Evolutionary conservation across 2,113 vertebrate species (phyloP), one percentile per base, ranked within the genome.

Genomic region (Ancistrus triradiatus): DNA sequence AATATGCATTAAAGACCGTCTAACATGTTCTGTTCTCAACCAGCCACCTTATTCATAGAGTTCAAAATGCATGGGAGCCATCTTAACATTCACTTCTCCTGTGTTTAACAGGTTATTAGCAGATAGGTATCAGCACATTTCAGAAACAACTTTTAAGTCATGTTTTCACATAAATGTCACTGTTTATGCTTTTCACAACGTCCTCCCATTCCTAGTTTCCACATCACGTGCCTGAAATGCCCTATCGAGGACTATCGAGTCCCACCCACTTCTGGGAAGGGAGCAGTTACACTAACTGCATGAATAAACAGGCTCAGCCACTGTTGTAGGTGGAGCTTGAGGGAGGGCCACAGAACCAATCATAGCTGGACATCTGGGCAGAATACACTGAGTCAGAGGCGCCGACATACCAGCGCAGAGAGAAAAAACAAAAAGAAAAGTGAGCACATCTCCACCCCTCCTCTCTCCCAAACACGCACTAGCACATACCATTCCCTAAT

Each of bases 221-320:
- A 58, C 31, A 46, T 66, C 51, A 58, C 66, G 14, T 4, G 65
- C 37, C 27, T 15, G 33, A 44, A 28, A 51, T 8, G 43, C 25
- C 44, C 48, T 25, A 35, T 7, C 7, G 3, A 31, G 27, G 3
- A 31, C 27, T 4, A 3, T 3, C 27, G 19, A 25, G 69, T 47
- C 33, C 43, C 61, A 25, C 76, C 73, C 70, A 27, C 17, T 49
- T 55, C 69, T 51, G 69, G 72, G 69, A 81, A 78, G 35, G 37
- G 21, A 43, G 63, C 15, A 25, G 63, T 24, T 63, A 2, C 6
- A 51, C 40, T 1, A 38, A 50, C 19, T 38, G 35, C 52, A 65
- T 15, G 55, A 62, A 33, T 53, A 62, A 66, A 56, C 55, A 42
- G 18, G 28, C 33, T 25, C 31, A 35, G 43, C 7, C 31, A 63